Conservation (phyloP, 1,140 invertebrate genomes). For the Aricia agestis region DNA sequence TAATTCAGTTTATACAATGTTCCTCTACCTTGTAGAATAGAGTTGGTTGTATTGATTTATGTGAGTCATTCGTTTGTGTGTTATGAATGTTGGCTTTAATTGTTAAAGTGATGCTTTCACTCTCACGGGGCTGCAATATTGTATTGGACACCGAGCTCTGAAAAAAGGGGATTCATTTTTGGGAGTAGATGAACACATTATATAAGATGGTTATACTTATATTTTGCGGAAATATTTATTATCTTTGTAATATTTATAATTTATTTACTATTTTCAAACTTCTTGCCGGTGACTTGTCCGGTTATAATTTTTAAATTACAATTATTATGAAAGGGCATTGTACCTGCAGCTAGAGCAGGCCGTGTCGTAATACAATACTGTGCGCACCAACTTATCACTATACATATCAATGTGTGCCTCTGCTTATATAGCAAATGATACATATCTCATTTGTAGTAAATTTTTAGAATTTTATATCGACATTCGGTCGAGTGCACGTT, state of each 20-base stretch:
- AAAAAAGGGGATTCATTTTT: not conserved
- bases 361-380: conserved; percentile 16
- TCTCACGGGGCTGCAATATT: conserved; percentile 16
- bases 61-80: conserved; percentile 14
- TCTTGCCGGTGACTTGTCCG: too few species aligned
- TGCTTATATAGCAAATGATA: conserved; percentile 67
- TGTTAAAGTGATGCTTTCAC: conserved; percentile 55
- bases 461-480: conserved; percentile 67
- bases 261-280: too few species aligned
- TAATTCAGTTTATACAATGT: conserved; percentile 48
- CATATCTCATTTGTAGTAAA: conserved; percentile 67
- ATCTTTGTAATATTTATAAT: too few species aligned
- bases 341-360: too few species aligned
- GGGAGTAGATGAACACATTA: too few species aligned
- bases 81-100: conserved; percentile 51
- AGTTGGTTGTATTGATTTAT: conserved; percentile 33
- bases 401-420: conserved; percentile 75
- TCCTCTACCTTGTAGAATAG: conserved; percentile 49
- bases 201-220: too few species aligned
- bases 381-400: conserved; percentile 39
- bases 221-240: too few species aligned
- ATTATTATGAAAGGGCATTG: too few species aligned
- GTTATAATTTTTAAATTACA: too few species aligned
- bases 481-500: conserved; percentile 52
- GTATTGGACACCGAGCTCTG: conserved; percentile 23